phyloP scores from a whole-genome alignment of 2,888 invertebrate genomes.

The Drosophila meridiana region DNA sequence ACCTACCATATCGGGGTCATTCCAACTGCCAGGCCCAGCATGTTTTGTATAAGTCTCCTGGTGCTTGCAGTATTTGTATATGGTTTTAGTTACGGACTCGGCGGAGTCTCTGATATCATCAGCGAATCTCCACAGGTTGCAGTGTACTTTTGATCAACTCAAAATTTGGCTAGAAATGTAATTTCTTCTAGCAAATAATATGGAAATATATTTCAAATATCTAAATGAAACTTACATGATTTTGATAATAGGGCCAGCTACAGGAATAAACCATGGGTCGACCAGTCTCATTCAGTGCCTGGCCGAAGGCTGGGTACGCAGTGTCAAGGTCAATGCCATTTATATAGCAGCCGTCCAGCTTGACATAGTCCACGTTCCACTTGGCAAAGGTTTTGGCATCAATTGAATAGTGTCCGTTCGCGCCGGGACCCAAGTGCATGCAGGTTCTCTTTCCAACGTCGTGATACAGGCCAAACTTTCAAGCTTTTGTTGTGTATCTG shows the following conservation, averaged over 20 bases:
- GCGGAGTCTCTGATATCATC: conserved; percentile 88
- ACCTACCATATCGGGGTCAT: conserved; percentile 88
- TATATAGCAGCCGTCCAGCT: conserved; percentile 91
- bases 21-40: conserved; percentile 89
- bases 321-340: conserved; percentile 85
- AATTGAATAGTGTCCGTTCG: conserved; percentile 87
- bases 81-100: conserved; percentile 86
- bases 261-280: conserved; percentile 91
- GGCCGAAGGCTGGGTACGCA: conserved; percentile 90
- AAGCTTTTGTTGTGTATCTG: conserved; percentile 89
- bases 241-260: conserved; percentile 91
- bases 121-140: conserved; percentile 89
- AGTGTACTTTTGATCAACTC: conserved; percentile 86
- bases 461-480: conserved; percentile 91
- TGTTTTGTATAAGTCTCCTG: conserved; percentile 87
- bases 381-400: conserved; percentile 91
- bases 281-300: conserved; percentile 89
- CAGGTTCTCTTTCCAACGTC: conserved; percentile 91
- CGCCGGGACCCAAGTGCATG: conserved; percentile 89
- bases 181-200: neutral
- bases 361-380: conserved; percentile 92
- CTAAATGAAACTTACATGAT: conserved; percentile 69
- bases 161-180: conserved; percentile 86
- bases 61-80: conserved; percentile 87
- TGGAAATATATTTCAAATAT: no score